Conservation (phyloP, 2,888 invertebrate genomes). For the Isotomurus palustris region DNA sequence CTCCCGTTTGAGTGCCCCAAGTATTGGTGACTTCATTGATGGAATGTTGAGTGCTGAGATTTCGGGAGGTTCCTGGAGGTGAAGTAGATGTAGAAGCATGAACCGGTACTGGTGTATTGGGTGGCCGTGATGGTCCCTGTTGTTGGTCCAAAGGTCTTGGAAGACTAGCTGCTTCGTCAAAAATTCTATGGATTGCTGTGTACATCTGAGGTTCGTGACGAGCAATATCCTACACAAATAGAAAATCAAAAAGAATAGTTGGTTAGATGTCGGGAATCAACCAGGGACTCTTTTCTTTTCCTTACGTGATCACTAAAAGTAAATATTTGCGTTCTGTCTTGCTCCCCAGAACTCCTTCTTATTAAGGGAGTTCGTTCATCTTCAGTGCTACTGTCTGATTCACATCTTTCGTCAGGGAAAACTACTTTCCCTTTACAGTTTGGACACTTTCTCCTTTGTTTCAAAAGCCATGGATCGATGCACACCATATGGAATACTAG, state of each 20-base stretch:
- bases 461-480: conserved; percentile 97
- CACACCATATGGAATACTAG: conserved; percentile 93
- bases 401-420: conserved; percentile 64
- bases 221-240: background rate
- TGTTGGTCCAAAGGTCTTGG: background rate
- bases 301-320: background rate
- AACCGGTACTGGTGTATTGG: background rate
- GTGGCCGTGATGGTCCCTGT: background rate
- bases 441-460: conserved; percentile 90
- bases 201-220: background rate
- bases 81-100: background rate
- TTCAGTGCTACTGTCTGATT: conserved; percentile 56
- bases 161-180: background rate
- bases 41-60: no score
- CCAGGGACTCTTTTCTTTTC: background rate
- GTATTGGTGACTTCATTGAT: no score
- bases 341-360: conserved; percentile 15
- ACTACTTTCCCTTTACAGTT: conserved; percentile 95
- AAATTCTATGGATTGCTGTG: conserved; percentile 4
- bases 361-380: conserved; percentile 36
- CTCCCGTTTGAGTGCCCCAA: no score
- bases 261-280: background rate
- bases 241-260: no score
- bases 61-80: no score
- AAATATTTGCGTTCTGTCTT: background rate